These are phyloP conservation scores for Ptychobarbus kaznakovi DNA, from an alignment of 2,797 vertebrate genomes.

Conservation along the genomic window DNA sequence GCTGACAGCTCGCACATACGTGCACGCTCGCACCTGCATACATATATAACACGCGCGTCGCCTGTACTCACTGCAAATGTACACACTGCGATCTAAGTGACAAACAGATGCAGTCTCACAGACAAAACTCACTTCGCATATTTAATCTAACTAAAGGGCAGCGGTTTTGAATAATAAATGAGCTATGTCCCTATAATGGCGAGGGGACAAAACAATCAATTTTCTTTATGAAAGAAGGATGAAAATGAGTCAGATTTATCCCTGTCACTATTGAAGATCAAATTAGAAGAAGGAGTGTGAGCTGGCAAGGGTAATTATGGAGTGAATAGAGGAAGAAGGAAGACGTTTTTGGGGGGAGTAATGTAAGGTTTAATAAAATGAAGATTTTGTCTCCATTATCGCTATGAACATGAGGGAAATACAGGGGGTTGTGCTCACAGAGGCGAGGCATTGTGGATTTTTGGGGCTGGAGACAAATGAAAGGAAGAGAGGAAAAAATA, in stretches of 20 bases:
- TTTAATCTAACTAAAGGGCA: conserved; percentile 46
- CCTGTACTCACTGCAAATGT: not conserved
- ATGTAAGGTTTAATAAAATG: conserved; percentile 1
- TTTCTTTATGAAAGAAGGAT: conserved; percentile 57
- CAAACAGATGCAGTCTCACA: not conserved
- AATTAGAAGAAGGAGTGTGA: conserved; percentile 48
- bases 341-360: not conserved
- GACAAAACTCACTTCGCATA: conserved; percentile 21
- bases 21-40: conserved; percentile 6
- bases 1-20: conserved; percentile 48
- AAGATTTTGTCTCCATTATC: conserved; percentile 40
- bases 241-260: conserved; percentile 52
- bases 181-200: conserved; percentile 48
- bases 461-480: conserved; percentile 54
- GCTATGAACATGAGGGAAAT: conserved; percentile 28
- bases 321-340: conserved; percentile 29
- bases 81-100: not conserved
- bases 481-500: conserved; percentile 39
- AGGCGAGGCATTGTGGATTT: conserved; percentile 46
- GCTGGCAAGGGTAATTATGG: conserved; percentile 53
- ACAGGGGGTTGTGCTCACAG: conserved; percentile 33
- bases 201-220: conserved; percentile 62
- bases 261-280: conserved; percentile 59
- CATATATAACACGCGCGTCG: conserved; percentile 14
- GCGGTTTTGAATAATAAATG: conserved; percentile 46